A percentile compares a stretch with the other conserved stretches of the same genome.
Conservation (phyloP, 2,888 invertebrate genomes). For the Eupeodes latifasciatus region DNA sequence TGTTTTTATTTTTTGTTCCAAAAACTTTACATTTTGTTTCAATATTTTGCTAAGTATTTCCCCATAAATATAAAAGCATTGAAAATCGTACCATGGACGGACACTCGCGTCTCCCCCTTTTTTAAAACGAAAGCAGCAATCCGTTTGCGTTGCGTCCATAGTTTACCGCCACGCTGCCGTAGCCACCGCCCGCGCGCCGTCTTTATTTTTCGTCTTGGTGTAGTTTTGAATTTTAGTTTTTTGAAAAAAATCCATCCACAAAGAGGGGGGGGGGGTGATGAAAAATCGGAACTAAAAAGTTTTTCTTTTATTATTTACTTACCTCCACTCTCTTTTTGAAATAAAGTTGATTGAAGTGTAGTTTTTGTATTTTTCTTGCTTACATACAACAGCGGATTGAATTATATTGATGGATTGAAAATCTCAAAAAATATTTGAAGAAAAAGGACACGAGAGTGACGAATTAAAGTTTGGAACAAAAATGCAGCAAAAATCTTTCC, state of each 20-base stretch:
- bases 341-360: conserved; percentile 26
- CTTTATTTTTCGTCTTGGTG: conserved; percentile 3
- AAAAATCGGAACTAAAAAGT: conserved; percentile 11
- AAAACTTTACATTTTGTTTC: conserved; percentile 46
- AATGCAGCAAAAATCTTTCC: too few species aligned
- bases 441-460: too few species aligned
- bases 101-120: conserved; percentile 1
- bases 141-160: neutral
- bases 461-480: too few species aligned
- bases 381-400: conserved; percentile 3
- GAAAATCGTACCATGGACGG: neutral
- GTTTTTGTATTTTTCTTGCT: neutral
- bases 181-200: neutral
- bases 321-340: conserved; percentile 2
- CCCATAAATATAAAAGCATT: conserved; percentile 23
- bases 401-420: conserved; percentile 11
- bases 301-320: neutral
- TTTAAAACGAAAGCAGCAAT: neutral
- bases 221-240: conserved; percentile 6
- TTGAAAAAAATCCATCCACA: neutral
- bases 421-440: neutral
- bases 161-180: neutral
- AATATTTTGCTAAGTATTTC: conserved; percentile 41
- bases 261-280: neutral
- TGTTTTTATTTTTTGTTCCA: conserved; percentile 24